A percentile compares a stretch with the other conserved stretches of the same genome.
Conservation (phyloP, 2,113 vertebrate species). For the Hippocampus guttulatus region DNA sequence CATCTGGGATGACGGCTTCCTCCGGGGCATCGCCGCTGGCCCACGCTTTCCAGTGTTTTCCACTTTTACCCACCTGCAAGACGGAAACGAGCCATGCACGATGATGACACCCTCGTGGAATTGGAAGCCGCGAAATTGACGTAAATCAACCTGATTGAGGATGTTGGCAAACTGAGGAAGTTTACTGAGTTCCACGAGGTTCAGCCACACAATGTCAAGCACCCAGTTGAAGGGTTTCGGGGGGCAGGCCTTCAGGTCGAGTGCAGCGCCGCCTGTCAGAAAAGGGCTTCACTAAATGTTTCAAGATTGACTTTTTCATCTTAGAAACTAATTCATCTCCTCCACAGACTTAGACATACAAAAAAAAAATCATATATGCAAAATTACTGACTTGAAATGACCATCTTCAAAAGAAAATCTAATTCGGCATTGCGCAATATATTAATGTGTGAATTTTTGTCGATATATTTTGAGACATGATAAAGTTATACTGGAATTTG, state of each 20-base stretch:
- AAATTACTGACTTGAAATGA: no score
- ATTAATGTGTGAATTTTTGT: no score
- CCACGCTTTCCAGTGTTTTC: slow-evolving; percentile 86
- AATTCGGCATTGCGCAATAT: no score
- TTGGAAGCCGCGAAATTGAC: neutral
- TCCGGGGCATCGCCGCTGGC: slow-evolving; percentile 83
- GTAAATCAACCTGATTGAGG: slow-evolving; percentile 71
- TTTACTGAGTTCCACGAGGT: slow-evolving; percentile 85
- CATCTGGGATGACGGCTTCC: slow-evolving; percentile 76
- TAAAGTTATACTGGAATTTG: no score
- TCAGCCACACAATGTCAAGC: slow-evolving; percentile 85
- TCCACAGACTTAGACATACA: no score
- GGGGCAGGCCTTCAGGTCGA: slow-evolving; percentile 84
- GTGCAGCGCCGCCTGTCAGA: slow-evolving; percentile 79
- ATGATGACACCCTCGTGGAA: neutral
- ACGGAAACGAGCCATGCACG: neutral
- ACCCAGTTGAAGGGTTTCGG: slow-evolving; percentile 84
- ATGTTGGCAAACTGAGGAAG: slow-evolving; percentile 78
- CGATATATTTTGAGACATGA: no score
- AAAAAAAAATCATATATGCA: no score
- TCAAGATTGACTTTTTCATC: neutral
- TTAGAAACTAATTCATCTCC: no score
- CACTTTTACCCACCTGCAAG: slow-evolving; percentile 60
- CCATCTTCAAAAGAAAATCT: no score
- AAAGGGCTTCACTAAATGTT: neutral